These are phyloP conservation scores for Gymnorhina tibicen DNA, from an alignment of 2,113 vertebrate genomes.

Conservation along the genomic window DNA sequence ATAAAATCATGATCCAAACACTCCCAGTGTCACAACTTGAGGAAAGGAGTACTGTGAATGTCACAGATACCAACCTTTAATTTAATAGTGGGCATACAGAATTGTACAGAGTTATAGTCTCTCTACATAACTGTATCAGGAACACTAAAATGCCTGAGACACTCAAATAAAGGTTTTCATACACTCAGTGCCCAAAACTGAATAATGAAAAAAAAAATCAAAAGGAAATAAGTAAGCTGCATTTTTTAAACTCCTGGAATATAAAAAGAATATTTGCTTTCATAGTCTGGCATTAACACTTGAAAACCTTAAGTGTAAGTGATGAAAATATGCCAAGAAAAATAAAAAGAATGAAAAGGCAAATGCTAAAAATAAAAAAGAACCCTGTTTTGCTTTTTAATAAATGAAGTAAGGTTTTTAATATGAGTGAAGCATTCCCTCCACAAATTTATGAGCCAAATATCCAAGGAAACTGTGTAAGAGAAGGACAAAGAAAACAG, in stretches of 20 bases:
- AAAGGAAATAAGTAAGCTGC: neutral
- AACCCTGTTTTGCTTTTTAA: neutral
- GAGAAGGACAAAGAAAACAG: neutral
- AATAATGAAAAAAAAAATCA: neutral
- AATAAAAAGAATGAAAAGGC: neutral
- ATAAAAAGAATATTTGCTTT: neutral
- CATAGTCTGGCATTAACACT: neutral
- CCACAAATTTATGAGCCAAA: neutral
- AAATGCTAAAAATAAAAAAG: neutral
- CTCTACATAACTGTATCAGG: neutral
- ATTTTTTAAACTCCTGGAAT: neutral
- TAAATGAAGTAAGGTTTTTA: neutral
- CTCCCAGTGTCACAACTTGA: neutral
- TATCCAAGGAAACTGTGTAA: neutral
- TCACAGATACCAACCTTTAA: neutral
- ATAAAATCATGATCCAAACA: neutral
- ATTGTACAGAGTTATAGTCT: neutral
- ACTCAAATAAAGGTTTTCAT: neutral
- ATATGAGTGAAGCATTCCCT: neutral
- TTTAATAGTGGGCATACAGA: neutral
- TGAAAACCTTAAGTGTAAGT: neutral
- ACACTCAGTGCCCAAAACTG: neutral
- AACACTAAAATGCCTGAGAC: neutral
- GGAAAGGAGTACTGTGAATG: neutral
- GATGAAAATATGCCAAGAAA: neutral